phyloP scores from a whole-genome alignment of 1,140 invertebrate species.

The Drosophila takahashii region DNA sequence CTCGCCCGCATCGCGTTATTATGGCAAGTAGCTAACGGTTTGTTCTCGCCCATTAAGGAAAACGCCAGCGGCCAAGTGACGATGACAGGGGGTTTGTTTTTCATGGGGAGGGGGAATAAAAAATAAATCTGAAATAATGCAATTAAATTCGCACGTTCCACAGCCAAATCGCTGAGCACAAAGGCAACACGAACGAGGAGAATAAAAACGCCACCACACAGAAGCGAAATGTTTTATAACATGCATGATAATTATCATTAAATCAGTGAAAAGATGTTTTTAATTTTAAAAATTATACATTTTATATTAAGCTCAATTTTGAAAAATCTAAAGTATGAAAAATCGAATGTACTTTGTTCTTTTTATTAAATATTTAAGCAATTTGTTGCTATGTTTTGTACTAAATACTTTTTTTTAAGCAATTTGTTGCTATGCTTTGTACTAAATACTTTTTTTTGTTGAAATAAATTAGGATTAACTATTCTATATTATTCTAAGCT shows the following conservation, averaged over 20 bases:
- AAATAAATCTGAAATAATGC: conserved; percentile 77
- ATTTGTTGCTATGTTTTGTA: too few species aligned
- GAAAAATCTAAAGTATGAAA: too few species aligned
- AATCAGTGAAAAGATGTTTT: neutral
- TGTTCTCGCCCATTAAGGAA: conserved; percentile 41
- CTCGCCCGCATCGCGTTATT: conserved; percentile 38
- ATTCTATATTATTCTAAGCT: too few species aligned
- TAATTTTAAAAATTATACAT: neutral
- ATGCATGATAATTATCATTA: neutral
- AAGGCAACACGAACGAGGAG: conserved; percentile 3
- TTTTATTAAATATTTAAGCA: neutral
- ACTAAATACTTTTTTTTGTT: neutral
- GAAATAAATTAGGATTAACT: too few species aligned
- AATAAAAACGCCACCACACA: neutral
- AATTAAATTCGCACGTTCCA: conserved; percentile 61
- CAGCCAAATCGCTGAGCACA: conserved; percentile 36
- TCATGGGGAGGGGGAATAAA: conserved; percentile 33
- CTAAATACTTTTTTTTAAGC: too few species aligned
- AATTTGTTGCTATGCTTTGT: too few species aligned
- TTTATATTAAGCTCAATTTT: neutral
- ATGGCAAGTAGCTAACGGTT: conserved; percentile 50
- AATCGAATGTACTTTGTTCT: too few species aligned
- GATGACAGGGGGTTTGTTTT: neutral
- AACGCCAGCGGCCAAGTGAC: conserved; percentile 22
- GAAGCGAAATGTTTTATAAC: neutral